These are phyloP conservation scores for Todiramphus saurophagus DNA, from an alignment of 2,113 vertebrate genomes.

Conservation along the genomic window DNA sequence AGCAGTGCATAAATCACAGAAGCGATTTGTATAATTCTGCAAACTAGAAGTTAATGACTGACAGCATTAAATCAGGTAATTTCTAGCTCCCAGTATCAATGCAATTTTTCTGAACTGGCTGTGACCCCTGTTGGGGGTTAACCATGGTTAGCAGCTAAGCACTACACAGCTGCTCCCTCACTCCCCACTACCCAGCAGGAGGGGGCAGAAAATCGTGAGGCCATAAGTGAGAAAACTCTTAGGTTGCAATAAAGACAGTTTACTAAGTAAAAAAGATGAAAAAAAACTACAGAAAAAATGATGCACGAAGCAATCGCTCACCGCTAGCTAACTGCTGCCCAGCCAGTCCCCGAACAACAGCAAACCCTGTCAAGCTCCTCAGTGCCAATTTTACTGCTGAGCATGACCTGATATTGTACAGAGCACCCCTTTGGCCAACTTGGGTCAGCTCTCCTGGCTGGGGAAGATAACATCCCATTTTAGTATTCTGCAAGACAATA, in stretches of 20 bases:
- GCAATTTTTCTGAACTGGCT: not conserved
- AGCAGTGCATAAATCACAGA: not conserved
- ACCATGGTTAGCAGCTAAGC: not conserved
- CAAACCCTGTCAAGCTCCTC: not conserved
- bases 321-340: not conserved
- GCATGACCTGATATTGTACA: accelerated
- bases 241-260: not conserved
- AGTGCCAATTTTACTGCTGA: not conserved
- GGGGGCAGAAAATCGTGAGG: accelerated
- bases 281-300: not conserved
- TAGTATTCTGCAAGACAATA: not conserved
- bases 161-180: not conserved
- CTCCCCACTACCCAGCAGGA: not conserved
- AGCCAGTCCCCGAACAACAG: not conserved
- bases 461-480: not conserved
- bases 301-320: not conserved
- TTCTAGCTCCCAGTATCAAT: not conserved
- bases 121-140: not conserved
- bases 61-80: not conserved
- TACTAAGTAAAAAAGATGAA: not conserved
- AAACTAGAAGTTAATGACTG: not conserved
- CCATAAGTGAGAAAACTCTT: not conserved
- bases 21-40: not conserved
- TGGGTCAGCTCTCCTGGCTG: not conserved
- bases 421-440: not conserved